Base-by-base conservation (phyloP, 2,113 vertebrate species). In the Kobus ellipsiprymnus region DNA sequence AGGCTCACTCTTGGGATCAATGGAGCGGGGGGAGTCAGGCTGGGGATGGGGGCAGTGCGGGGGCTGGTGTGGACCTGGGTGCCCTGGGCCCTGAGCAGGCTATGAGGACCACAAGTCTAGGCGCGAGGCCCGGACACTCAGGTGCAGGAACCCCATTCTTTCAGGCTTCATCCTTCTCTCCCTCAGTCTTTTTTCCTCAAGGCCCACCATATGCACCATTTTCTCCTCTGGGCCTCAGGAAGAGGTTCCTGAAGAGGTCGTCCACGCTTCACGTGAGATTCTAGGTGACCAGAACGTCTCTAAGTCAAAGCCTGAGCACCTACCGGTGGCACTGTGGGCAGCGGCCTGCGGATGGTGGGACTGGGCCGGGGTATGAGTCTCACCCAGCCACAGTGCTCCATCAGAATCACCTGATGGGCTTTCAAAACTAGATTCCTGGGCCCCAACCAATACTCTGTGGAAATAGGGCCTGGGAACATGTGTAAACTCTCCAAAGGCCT, bases 21-120 rank as follows among this genome's bases (percentile, higher is more conserved):
- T 36, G 17, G n/a, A n/a, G 8, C 0, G 0, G 30, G 30, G 30
- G 30, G 30, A 16, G 3, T 64, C 62, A 64, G 62, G 30, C 62
- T 64, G 30, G 60, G 14, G 62, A n/a, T 3, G 6, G 36, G 23
- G 59, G 36, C 12, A 29, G 29, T 17, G 25, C 0, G 5, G 14
- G 7, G 36, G 33, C 17, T 4, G 4, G 13, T 46, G n/a, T 29
- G 44, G 77, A 27, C 44, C 3, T 2, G 0, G 1, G 55, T 3
- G 5, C 21, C 62, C 50, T 14, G 23, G 21, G 17, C 15, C 13
- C 62, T 15, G 52, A 62, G 50, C 5, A 6, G 21, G 17, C 8
- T 7, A 15, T 2, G 52, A 64, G 44, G 48, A 54, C 81, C 57
- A 15, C 5, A 0, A 30, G 57, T 3, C 40, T 90, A 5, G 1